A percentile compares a stretch with the other conserved stretches of the same genome.
These are phyloP conservation scores for Mamestra brassicae DNA, from an alignment of 2,888 invertebrate genomes.

Conservation along the genomic window DNA sequence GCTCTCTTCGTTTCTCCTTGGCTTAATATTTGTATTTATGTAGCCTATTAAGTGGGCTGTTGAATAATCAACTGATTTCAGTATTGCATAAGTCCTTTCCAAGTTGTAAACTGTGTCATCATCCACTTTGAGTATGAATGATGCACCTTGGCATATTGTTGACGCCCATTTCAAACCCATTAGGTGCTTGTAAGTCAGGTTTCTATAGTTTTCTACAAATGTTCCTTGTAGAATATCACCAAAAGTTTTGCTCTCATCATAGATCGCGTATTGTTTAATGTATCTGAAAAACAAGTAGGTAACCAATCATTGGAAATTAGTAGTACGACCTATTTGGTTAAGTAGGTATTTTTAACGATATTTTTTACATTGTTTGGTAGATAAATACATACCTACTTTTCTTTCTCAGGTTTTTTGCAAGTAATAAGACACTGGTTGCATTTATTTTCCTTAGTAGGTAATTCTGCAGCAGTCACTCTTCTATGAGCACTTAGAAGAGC, in stretches of 20 bases:
- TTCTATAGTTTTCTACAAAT: slow-evolving; percentile 94
- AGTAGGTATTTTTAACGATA: no score
- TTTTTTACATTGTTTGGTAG: background rate
- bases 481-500: slow-evolving; percentile 92
- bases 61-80: slow-evolving; percentile 66
- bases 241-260: slow-evolving; percentile 92
- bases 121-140: slow-evolving; percentile 76
- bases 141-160: slow-evolving; percentile 90
- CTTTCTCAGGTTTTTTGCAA: slow-evolving; percentile 91
- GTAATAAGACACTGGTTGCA: slow-evolving; percentile 92
- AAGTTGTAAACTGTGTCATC: slow-evolving; percentile 92
- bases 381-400: slow-evolving; percentile 73
- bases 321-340: background rate
- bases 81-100: slow-evolving; percentile 82
- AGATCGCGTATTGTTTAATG: slow-evolving; percentile 90
- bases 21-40: slow-evolving; percentile 91
- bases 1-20: slow-evolving; percentile 92
- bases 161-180: slow-evolving; percentile 95
- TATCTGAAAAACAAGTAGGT: slow-evolving; percentile 70
- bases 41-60: slow-evolving; percentile 91
- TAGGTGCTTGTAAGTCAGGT: slow-evolving; percentile 95
- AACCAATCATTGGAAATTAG: background rate
- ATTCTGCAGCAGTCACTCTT: slow-evolving; percentile 90
- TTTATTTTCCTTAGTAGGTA: slow-evolving; percentile 90
- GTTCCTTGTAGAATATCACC: slow-evolving; percentile 94